Conservation (phyloP, 2,888 invertebrate species). For the Drosophila suboccidentalis region DNA sequence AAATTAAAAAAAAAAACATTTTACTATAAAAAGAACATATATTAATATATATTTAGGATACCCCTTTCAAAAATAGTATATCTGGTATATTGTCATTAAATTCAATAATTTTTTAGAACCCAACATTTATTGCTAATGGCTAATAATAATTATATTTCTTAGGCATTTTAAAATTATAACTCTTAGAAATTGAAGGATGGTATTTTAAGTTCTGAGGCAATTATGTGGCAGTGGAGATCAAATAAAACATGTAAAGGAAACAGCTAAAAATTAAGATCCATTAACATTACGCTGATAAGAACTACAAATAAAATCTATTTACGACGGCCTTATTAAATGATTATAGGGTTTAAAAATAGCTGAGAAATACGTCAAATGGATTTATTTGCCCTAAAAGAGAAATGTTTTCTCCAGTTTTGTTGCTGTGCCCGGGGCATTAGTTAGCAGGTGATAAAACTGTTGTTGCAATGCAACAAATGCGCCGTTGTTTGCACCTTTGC, state of each 20-base stretch:
- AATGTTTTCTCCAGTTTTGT: slow-evolving; percentile 3
- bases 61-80: background rate
- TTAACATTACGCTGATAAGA: background rate
- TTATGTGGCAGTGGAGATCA: background rate
- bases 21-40: no score
- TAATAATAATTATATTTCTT: no score
- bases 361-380: background rate
- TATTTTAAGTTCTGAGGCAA: background rate
- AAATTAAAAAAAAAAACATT: no score
- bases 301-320: background rate
- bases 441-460: slow-evolving; percentile 50
- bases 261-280: background rate
- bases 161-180: no score
- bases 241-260: background rate
- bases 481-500: slow-evolving; percentile 42
- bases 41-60: background rate
- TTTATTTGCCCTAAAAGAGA: background rate
- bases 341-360: slow-evolving; percentile 1
- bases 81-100: no score
- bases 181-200: no score
- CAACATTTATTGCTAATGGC: no score
- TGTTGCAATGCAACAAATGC: slow-evolving; percentile 33
- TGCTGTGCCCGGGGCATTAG: background rate
- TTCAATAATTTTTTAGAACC: no score
- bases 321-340: background rate